A percentile compares a stretch with the other conserved stretches of the same genome.
Evolutionary conservation across 2,113 vertebrate species (phyloP).

Genomic region (Nannospalax galili): DNA sequence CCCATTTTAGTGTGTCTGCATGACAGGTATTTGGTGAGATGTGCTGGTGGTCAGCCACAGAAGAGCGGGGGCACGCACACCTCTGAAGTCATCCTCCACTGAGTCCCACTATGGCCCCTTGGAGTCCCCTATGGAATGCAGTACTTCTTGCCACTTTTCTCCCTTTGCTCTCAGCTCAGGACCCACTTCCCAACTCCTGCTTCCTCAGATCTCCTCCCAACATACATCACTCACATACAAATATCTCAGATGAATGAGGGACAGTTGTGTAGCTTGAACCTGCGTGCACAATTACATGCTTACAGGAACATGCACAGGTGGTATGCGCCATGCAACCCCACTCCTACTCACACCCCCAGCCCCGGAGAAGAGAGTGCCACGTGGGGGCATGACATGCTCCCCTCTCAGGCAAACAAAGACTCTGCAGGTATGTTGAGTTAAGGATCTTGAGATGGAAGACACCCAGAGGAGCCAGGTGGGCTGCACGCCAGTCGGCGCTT

Average conservation of each 20-base stretch:
- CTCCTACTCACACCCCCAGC: background rate
- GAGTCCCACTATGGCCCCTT: background rate
- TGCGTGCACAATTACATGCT: no score
- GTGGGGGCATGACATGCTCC: no score
- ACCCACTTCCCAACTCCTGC: no score
- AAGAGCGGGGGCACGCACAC: background rate
- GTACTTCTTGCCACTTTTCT: background rate
- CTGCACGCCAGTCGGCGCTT: background rate
- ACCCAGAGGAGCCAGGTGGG: background rate
- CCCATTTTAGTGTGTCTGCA: no score
- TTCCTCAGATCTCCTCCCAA: background rate
- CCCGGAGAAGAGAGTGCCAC: no score
- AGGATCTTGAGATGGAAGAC: no score
- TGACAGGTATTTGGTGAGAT: background rate
- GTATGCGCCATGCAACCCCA: background rate
- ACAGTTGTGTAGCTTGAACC: accelerated
- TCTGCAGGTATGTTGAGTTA: background rate
- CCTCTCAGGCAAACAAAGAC: background rate
- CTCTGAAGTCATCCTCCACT: background rate
- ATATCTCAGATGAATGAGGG: background rate
- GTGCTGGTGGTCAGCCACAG: background rate
- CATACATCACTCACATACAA: background rate
- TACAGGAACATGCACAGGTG: background rate
- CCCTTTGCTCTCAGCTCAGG: background rate
- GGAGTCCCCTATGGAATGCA: background rate